Percentiles rank a stretch among this genome's conserved stretches.
These are phyloP conservation scores for Sinodicranocentrus sp. DNA, from an alignment of 2,888 invertebrate genomes.

Conservation along the genomic window DNA sequence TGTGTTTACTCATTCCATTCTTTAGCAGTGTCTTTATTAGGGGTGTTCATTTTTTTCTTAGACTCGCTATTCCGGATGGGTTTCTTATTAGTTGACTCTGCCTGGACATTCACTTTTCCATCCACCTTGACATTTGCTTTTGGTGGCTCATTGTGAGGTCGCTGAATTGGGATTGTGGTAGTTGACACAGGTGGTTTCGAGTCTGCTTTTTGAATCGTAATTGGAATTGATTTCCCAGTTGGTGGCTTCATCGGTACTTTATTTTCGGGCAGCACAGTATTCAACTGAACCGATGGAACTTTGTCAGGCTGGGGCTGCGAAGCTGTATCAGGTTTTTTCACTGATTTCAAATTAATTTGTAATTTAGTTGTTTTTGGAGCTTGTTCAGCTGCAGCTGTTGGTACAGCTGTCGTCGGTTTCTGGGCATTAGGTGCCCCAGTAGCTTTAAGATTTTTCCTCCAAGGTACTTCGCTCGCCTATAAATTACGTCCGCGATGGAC, in stretches of 20 bases:
- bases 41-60: no score
- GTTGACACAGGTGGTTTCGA: background rate
- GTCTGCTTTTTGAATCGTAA: constrained; percentile 26
- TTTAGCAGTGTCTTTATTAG: no score
- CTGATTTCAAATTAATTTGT: constrained; percentile 72
- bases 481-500: background rate
- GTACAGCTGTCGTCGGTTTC: constrained; percentile 17
- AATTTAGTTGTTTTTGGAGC: constrained; percentile 62
- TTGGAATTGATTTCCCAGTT: constrained; percentile 27
- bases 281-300: constrained; percentile 53
- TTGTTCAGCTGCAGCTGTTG: background rate
- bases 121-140: constrained; percentile 43
- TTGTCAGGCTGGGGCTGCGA: constrained; percentile 9
- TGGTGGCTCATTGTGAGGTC: constrained; percentile 18
- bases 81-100: no score
- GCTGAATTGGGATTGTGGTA: constrained; percentile 48
- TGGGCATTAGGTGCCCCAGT: constrained; percentile 20
- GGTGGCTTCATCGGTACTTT: background rate
- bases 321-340: constrained; percentile 69
- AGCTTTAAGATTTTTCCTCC: constrained; percentile 24
- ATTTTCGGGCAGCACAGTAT: background rate
- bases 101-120: constrained; percentile 60
- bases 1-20: no score
- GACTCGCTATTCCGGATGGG: no score
- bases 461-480: constrained; percentile 15